Evolutionary conservation across 2,113 vertebrate genomes (phyloP).

Genomic region (Cyrtonyx montezumae): DNA sequence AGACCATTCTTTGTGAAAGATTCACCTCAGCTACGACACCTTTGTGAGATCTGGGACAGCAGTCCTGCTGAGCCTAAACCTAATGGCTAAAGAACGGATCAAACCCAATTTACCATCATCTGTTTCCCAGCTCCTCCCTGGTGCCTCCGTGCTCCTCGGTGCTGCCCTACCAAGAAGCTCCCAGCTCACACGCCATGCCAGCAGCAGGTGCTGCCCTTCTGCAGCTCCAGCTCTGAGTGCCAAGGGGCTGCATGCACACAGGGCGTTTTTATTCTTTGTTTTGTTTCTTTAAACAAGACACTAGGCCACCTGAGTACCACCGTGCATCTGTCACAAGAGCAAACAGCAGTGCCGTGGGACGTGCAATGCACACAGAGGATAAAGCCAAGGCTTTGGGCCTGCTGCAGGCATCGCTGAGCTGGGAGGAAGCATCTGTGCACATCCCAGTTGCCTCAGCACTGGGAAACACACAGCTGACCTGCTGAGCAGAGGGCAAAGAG

Average conservation of each 20-base stretch:
- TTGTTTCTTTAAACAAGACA: not conserved
- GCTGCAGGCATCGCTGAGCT: not conserved
- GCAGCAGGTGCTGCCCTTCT: not conserved
- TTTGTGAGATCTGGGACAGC: not conserved
- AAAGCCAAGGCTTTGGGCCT: not conserved
- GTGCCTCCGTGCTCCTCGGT: not conserved
- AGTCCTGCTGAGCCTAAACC: not conserved
- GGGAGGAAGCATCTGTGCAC: not conserved
- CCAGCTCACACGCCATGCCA: not conserved
- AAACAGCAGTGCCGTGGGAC: not conserved
- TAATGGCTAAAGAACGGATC: not conserved
- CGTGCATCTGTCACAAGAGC: not conserved
- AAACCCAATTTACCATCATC: not conserved
- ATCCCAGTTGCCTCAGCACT: not conserved
- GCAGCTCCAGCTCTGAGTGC: not conserved
- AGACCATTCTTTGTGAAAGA: not conserved
- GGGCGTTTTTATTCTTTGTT: not conserved
- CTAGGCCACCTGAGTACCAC: rapidly evolving
- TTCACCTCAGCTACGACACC: not conserved
- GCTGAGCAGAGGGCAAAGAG: not conserved
- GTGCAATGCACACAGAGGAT: no score
- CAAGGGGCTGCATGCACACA: not conserved
- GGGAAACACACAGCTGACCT: not conserved
- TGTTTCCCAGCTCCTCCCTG: not conserved
- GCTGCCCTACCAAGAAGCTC: not conserved